These are phyloP conservation scores for Cheilosia impressa DNA, from an alignment of 2,888 invertebrate genomes.

Conservation along the genomic window DNA sequence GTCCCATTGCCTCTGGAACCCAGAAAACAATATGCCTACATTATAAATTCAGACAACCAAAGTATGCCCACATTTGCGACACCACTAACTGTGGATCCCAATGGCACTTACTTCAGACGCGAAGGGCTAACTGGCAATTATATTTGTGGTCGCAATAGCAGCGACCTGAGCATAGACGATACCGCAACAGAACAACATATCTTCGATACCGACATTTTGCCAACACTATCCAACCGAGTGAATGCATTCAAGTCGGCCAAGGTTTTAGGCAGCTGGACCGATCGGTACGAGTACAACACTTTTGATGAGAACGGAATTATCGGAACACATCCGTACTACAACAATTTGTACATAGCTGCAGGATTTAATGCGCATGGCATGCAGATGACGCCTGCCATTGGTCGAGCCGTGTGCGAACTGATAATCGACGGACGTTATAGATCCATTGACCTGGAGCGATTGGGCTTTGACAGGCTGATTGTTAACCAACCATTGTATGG, in stretches of 20 bases:
- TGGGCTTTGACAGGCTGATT: conserved; percentile 91
- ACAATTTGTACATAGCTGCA: conserved; percentile 93
- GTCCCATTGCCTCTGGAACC: conserved; percentile 94
- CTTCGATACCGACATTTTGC: conserved; percentile 89
- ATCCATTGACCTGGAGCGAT: conserved; percentile 91
- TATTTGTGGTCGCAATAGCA: conserved; percentile 90
- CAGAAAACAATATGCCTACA: conserved; percentile 92
- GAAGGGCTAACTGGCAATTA: conserved; percentile 93
- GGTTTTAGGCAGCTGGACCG: conserved; percentile 92
- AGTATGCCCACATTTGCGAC: conserved; percentile 90
- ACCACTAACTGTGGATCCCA: conserved; percentile 93
- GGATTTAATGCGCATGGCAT: conserved; percentile 97
- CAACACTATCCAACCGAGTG: conserved; percentile 90
- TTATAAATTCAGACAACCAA: conserved; percentile 87
- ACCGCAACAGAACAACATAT: conserved; percentile 89
- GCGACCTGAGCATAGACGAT: conserved; percentile 85
- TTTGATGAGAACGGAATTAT: conserved; percentile 96
- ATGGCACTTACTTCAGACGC: conserved; percentile 90
- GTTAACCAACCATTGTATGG: conserved; percentile 87
- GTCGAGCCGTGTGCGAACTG: conserved; percentile 93
- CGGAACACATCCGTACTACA: conserved; percentile 93
- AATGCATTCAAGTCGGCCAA: conserved; percentile 91
- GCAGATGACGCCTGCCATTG: conserved; percentile 96
- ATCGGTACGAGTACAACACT: conserved; percentile 94
- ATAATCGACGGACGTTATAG: conserved; percentile 90